Base-by-base conservation (phyloP, 2,113 vertebrate genomes). In the Microcebus jonahi region DNA sequence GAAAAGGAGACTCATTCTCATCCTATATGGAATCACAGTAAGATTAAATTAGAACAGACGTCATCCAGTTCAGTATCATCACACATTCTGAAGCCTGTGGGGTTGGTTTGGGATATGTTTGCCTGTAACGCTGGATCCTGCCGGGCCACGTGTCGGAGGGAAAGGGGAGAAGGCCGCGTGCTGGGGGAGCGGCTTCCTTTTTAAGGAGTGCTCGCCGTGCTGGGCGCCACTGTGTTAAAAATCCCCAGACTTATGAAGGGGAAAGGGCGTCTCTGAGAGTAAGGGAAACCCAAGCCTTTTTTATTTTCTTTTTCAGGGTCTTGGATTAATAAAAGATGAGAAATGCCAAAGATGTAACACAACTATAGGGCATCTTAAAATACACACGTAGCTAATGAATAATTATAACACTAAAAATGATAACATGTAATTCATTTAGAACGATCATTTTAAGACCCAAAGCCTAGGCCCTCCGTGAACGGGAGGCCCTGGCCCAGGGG, bases 21-120 rank as follows among this genome's bases (percentile, higher is more conserved):
- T 97, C 98, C 96, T 98, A 81, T 48, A 94, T 71, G 31, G 76
- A 97, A 98, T 77, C 39, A 95, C 70, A 95, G 73, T 57, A n/a
- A 67, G 48, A 23, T 94, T 70, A 93, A 86, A 50, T 59, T 31
- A 42, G 95, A 82, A 92, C 8, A 95, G 59, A 70, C 1, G 25
- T 80, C 55, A 94, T 53, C 79, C 76, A 48, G 39, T 77, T 67
- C 79, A 97, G 48, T 90, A 95, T 55, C 31, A 61, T 11, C 34
- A 13, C 6, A 59, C 34, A 76, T 50, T 48, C 25, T 48, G 91
- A 87, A 90, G 71, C 11, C 45, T 70, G 21, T 45, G 31, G 81
- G 65, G 18, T 31, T 76, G 63, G 21, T 82, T n/a, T 91, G 83
- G 42, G 73, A 34, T 31, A 42, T 14, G 17, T 42, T 8, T 85